Base-by-base conservation (phyloP, 2,888 invertebrate genomes). In the Acleris emargana region DNA sequence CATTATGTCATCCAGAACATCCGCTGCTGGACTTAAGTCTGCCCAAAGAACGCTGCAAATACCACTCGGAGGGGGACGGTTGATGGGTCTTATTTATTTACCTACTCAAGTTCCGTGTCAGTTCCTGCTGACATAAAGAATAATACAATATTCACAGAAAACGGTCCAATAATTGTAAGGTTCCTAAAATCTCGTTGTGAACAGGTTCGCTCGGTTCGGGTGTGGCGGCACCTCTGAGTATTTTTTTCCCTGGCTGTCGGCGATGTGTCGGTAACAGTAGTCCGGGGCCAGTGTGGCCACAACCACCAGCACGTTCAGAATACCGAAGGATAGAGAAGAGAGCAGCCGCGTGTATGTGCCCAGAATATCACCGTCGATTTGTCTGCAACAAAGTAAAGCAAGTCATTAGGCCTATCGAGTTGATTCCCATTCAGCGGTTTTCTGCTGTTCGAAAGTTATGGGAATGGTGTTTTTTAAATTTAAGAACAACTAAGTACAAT, bases 301-400 rank as follows among this genome's bases (percentile, higher is more conserved):
- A 1, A 93, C 76, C 0, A 93, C 82, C 0, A 94, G 18, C 0
- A 94, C 6, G 50, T 94, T 93, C 17, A 94, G 78, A n/a, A 95
- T 70, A 94, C 94, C 95, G 75, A 95, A 94, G 0, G 93, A 78
- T 0, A 93, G 81, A 0, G 95, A 94, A 0, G 77, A 68, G n/a
- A 95, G 64, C n/a, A 96, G 84, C 17, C 93, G 88, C 1, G 88
- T 91, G 76, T 95, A 96, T 0, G 95, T 94, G 72, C 93, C 93
- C 0, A 94, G 87, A 13, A 95, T 93, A 68, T 95, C 90, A 42
- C 91, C 91, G 75, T 91, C 92, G n/a, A 87, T 69, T 78, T 77
- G 83, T 0, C 91, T 91, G 83, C 43, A 42, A n/a, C 3, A 66
- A 5, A 17, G 18, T 43, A 55, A n/a, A 43, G 43, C 5, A n/a